These are phyloP conservation scores for Drosophila bifasciata DNA, from an alignment of 1,140 invertebrate genomes.

Conservation along the genomic window DNA sequence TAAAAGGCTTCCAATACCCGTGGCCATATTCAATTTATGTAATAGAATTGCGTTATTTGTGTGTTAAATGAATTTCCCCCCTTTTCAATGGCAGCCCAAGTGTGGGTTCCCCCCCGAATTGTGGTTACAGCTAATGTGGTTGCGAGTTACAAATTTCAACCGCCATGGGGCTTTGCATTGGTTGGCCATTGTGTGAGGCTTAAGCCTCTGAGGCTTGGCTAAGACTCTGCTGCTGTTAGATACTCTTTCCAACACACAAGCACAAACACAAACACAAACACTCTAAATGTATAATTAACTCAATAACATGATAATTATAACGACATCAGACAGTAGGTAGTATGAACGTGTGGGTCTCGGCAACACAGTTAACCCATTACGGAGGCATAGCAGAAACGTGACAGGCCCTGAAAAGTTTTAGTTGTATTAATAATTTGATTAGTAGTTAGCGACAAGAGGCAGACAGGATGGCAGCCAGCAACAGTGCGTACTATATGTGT, in stretches of 20 bases:
- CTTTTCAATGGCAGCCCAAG: conserved; percentile 16
- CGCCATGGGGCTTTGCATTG: not conserved
- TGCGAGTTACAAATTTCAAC: conserved; percentile 16
- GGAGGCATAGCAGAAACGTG: conserved; percentile 25
- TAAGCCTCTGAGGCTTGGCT: conserved; percentile 21
- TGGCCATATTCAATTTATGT: conserved; percentile 74
- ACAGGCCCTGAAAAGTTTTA: conserved; percentile 63
- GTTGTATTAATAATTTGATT: conserved; percentile 75
- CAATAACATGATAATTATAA: conserved; percentile 68
- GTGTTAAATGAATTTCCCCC: conserved; percentile 34
- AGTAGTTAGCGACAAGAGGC: conserved; percentile 37
- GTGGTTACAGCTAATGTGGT: conserved; percentile 15
- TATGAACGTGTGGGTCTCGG: conserved; percentile 31
- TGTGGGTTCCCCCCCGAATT: conserved; percentile 15
- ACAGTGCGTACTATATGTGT: conserved; percentile 59
- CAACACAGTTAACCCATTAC: conserved; percentile 68
- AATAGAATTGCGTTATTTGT: conserved; percentile 67
- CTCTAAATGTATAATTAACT: conserved; percentile 41
- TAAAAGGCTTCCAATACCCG: conserved; percentile 56
- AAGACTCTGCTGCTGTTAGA: conserved; percentile 19
- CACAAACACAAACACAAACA: conserved; percentile 12
- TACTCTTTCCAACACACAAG: conserved; percentile 4
- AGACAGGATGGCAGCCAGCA: not conserved
- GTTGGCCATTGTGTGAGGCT: not conserved
- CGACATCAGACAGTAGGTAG: conserved; percentile 38